These are phyloP conservation scores for Archips crataeganus DNA, from an alignment of 2,888 invertebrate species.

Conservation along the genomic window DNA sequence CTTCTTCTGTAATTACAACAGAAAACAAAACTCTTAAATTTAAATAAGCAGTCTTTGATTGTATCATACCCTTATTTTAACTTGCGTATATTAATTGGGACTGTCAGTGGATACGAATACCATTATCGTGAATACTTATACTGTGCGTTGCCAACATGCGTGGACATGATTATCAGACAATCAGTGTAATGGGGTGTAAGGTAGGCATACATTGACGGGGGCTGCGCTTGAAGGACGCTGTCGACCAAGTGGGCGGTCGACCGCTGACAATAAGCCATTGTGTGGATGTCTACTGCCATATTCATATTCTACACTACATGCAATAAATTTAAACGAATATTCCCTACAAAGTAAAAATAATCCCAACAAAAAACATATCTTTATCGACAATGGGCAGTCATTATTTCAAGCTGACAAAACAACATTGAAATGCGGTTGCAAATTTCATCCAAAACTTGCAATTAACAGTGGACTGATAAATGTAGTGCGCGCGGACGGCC, in stretches of 20 bases:
- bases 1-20: slow-evolving; percentile 49
- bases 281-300: slow-evolving; percentile 36
- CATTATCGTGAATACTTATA: slow-evolving; percentile 25
- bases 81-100: slow-evolving; percentile 13
- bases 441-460: slow-evolving; percentile 79
- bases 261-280: slow-evolving; percentile 40
- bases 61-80: background rate
- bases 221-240: slow-evolving; percentile 56
- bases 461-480: slow-evolving; percentile 78
- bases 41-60: background rate
- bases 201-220: slow-evolving; percentile 53
- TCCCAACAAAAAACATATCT: slow-evolving; percentile 14
- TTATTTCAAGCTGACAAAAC: slow-evolving; percentile 74
- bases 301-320: slow-evolving; percentile 15
- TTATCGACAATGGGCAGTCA: slow-evolving; percentile 61
- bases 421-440: slow-evolving; percentile 78
- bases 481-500: slow-evolving; percentile 63
- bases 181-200: slow-evolving; percentile 60
- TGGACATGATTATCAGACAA: slow-evolving; percentile 62
- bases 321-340: slow-evolving; percentile 31
- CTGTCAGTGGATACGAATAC: slow-evolving; percentile 27
- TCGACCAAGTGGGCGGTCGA: slow-evolving; percentile 44
- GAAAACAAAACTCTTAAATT: background rate
- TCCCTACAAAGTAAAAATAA: slow-evolving; percentile 15
- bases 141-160: slow-evolving; percentile 42